A percentile compares a stretch with the other conserved stretches of the same genome.
Evolutionary conservation across 2,113 vertebrate genomes (phyloP).

Genomic region (Macquaria australasica): DNA sequence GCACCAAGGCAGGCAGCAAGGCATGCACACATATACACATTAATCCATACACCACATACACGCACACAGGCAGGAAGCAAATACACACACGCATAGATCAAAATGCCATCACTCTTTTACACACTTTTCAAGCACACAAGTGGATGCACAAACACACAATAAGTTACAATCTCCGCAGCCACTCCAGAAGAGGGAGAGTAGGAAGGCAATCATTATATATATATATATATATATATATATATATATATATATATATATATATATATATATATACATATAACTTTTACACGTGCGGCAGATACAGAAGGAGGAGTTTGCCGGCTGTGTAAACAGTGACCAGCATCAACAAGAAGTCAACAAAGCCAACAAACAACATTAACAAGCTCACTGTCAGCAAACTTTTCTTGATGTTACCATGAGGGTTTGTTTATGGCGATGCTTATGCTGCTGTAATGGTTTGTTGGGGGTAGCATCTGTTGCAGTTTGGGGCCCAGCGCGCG

Average conservation of each 20-base stretch:
- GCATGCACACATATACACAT: slow-evolving; percentile 2
- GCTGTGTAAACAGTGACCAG: slow-evolving; percentile 30
- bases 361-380: slow-evolving; percentile 57
- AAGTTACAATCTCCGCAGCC: slow-evolving; percentile 27
- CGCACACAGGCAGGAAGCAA: slow-evolving; percentile 4
- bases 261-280: slow-evolving; percentile 8
- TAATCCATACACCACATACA: slow-evolving; percentile 41
- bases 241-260: not conserved
- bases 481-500: slow-evolving; percentile 20
- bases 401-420: slow-evolving; percentile 65
- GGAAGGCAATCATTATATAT: not conserved
- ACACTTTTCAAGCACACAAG: slow-evolving; percentile 24
- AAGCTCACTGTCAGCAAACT: slow-evolving; percentile 71
- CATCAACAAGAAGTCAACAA: slow-evolving; percentile 54
- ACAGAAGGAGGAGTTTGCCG: slow-evolving; percentile 11
- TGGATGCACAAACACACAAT: slow-evolving; percentile 33
- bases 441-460: slow-evolving; percentile 62
- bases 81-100: not conserved
- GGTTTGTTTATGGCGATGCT: slow-evolving; percentile 61
- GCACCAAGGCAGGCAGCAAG: not conserved
- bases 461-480: slow-evolving; percentile 62
- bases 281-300: slow-evolving; percentile 35
- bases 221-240: slow-evolving; percentile 24
- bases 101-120: slow-evolving; percentile 43
- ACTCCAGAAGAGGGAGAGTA: not conserved